Base-by-base conservation (phyloP, 2,888 invertebrate genomes). In the Himalopsyche anomala region DNA sequence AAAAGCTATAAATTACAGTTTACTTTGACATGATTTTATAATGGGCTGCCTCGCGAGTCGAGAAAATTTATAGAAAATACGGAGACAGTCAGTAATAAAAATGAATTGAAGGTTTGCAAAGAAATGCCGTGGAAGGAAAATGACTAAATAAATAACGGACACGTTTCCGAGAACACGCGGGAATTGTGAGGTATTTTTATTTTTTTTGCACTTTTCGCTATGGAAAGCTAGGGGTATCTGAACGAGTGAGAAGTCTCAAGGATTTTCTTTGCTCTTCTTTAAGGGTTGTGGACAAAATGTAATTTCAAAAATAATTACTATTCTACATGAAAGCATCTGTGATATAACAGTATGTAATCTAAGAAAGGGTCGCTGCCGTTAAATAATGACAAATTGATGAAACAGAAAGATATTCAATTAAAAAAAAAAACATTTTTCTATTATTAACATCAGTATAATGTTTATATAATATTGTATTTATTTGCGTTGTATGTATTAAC, bases 81-180 rank as follows among this genome's bases (percentile, higher is more conserved):
- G 36, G 74, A 74, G 62, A 62, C 28, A 36, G 12, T 74, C 12
- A 36, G 74, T 74, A 74, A 74, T 74, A 74, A 74, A 74, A 74
- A 74, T 36, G 74, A 74, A 74, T 74, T 74, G 74, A 74, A 15
- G 74, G 74, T 74, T 74, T 74, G 15, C 74, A 38, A 36, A 69
- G 28, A 69, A 74, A 74, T 62, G 11, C 12, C 36, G 28, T 36
- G 62, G 12, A 74, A 74, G 36, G 38, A 38, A 74, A 74, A 74
- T 74, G 38, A 15, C 74, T 74, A 74, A 74, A 74, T 74, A 74
- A 74, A 74, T 74, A 28, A 74, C 36, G 36, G 74, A 15, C 74
- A 36, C 36, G 36, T 36, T 36, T 36, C 19, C 12, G 38, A 15
- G 28, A 74, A 36, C 74, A 36, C 15, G 38, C 15, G 74, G 74